Base-by-base conservation (phyloP, 2,113 vertebrate species). In the Progne subis region DNA sequence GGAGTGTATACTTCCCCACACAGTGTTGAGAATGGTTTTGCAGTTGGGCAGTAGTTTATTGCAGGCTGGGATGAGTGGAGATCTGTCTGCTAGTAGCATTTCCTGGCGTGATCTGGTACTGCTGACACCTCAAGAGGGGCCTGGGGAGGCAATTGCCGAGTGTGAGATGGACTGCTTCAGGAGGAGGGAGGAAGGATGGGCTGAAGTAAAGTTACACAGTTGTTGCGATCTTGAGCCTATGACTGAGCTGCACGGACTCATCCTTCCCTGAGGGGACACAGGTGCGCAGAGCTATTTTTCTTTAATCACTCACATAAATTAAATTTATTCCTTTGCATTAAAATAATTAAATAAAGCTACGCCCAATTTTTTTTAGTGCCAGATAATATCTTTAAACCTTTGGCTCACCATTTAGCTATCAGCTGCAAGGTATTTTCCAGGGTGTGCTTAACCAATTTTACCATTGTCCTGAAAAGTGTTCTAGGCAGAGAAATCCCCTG, bases 271-370 rank as follows among this genome's bases (percentile, higher is more conserved):
- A 9, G 81, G 98, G 97, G 89, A 89, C 97, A 88, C 98, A 98
- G 98, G 98, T 98, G 98, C 86, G 96, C 96, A 87, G 94, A 95
- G 84, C 90, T 97, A 89, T 97, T 97, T 97, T 98, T 97, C 98
- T 98, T 98, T 98, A 98, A 98, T 98, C 97, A 82, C 96, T 97
- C 96, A 90, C 98, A 97, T 98, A 98, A 98, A 98, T 98, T 98
- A 98, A 98, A 90, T 89, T 59, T 97, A 97, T 98, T 98, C 92
- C 92, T 97, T 97, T 96, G 88, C 97, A 96, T 98, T 97, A 97
- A 96, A 98, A 98, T 97, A 98, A 97, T 97, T 97, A 97, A 97
- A 96, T 96, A 96, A 98, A 97, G 94, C 64, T 96, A 97, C 95
- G 18, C 93, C 94, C 96, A 97, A 7, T 95, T 95, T 91, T 97